phyloP scores from a whole-genome alignment of 2,797 vertebrate species.

The Crenichthys baileyi region DNA sequence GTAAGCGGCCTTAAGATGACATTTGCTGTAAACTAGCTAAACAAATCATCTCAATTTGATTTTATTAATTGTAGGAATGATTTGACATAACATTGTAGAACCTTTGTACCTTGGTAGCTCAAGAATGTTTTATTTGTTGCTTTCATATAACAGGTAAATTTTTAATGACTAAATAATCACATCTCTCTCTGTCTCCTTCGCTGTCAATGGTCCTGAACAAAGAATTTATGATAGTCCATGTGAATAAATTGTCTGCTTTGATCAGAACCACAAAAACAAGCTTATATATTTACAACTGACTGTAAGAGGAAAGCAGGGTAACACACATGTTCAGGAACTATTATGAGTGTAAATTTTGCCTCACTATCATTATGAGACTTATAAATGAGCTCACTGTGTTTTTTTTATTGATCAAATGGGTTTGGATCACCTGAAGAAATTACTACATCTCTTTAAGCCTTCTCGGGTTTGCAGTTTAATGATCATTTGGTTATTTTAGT shows the following conservation, averaged over 20 bases:
- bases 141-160: no score
- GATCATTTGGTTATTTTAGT: background rate
- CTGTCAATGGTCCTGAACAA: conserved; percentile 10
- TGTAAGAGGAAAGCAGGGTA: background rate
- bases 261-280: no score
- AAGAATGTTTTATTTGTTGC: no score
- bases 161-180: no score
- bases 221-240: background rate
- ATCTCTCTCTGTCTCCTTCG: background rate
- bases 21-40: no score
- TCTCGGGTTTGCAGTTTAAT: background rate
- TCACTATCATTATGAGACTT: background rate
- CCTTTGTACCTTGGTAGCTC: no score
- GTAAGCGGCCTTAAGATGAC: no score
- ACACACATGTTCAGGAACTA: background rate
- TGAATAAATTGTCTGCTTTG: background rate
- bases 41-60: no score
- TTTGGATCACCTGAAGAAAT: background rate
- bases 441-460: background rate
- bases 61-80: no score
- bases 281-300: no score
- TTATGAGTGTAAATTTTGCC: background rate
- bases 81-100: no score
- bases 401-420: background rate
- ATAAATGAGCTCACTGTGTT: background rate